Evolutionary conservation across 2,113 vertebrate genomes (phyloP).

Genomic region (Aldabrachelys gigantea): DNA sequence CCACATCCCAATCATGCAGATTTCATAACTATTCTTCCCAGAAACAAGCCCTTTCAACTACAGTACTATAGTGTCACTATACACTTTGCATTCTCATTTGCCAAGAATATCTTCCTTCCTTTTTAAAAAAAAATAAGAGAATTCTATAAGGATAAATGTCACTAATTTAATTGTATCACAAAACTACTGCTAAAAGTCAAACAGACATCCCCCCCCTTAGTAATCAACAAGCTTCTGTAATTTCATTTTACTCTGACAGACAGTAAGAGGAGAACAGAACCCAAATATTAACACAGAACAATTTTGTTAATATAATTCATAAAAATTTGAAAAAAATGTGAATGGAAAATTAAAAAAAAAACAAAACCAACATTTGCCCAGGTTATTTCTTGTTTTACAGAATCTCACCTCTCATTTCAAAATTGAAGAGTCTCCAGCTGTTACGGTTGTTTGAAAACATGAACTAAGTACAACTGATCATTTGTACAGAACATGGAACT

Average conservation of each 20-base stretch:
- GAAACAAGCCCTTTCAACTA: conserved; percentile 1
- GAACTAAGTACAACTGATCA: background rate
- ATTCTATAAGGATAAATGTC: background rate
- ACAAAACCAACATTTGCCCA: background rate
- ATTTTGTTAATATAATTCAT: background rate
- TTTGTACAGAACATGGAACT: background rate
- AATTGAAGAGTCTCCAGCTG: fast-evolving
- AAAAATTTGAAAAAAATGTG: background rate
- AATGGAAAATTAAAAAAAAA: background rate
- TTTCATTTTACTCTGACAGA: background rate
- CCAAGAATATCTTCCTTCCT: background rate
- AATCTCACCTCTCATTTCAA: background rate
- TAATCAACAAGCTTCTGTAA: background rate
- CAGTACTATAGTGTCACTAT: background rate
- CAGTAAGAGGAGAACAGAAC: background rate
- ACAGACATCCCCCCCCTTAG: background rate
- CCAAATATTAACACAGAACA: background rate
- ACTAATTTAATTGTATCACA: background rate
- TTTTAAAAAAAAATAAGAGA: background rate
- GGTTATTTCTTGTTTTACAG: background rate
- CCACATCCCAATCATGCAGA: background rate
- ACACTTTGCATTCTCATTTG: background rate
- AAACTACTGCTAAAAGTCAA: background rate
- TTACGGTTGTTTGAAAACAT: background rate
- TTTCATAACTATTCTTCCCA: background rate